Evolutionary conservation across 92 coral and sea anemone species (phyloP).

Genomic region (Umimayanthus chanpuru): DNA sequence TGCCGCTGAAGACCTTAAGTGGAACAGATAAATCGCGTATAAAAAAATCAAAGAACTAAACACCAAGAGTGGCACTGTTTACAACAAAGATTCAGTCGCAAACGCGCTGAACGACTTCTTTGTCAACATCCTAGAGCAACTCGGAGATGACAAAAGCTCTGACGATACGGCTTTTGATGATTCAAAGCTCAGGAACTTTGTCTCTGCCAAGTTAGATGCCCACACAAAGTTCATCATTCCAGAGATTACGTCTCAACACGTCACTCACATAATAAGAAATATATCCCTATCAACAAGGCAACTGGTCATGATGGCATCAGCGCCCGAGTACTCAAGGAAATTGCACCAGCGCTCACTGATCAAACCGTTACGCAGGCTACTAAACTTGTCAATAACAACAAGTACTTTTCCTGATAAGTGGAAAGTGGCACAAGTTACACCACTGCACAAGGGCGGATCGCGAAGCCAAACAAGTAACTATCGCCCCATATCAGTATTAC

Average conservation of each 20-base stretch:
- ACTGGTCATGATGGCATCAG: too few species aligned
- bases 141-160: too few species aligned
- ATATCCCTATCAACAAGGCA: too few species aligned
- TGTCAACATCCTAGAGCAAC: constrained; percentile 20
- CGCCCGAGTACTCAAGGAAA: too few species aligned
- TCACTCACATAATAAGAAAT: too few species aligned
- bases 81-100: constrained; percentile 37
- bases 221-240: too few species aligned
- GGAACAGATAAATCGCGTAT: constrained; percentile 32
- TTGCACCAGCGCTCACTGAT: too few species aligned
- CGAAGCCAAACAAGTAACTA: neutral
- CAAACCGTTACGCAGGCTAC: neutral
- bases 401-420: constrained; percentile 37
- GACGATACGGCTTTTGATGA: too few species aligned
- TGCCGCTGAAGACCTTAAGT: constrained; percentile 40
- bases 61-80: constrained; percentile 34
- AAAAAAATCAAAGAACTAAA: constrained; percentile 35
- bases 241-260: too few species aligned
- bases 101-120: constrained; percentile 45
- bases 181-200: too few species aligned
- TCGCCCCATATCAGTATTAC: too few species aligned
- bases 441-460: constrained; percentile 27
- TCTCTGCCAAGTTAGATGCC: too few species aligned
- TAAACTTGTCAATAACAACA: constrained; percentile 30
- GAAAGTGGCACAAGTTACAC: constrained; percentile 34